These are phyloP conservation scores for Scaptomyza cyrtandrae DNA, from an alignment of 2,888 invertebrate genomes.

Conservation along the genomic window DNA sequence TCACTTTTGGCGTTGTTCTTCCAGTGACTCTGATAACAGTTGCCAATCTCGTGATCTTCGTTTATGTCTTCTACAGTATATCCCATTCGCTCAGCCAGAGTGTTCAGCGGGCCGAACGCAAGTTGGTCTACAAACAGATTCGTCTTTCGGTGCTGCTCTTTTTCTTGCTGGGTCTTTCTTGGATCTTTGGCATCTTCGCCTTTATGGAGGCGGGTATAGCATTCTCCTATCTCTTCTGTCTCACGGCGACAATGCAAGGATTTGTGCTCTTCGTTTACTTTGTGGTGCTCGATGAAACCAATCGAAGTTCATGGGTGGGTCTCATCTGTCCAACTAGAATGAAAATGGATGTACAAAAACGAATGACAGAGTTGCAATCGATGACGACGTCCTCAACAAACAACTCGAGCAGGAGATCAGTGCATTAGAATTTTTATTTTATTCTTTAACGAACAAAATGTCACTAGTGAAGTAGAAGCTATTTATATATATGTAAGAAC, in stretches of 20 bases:
- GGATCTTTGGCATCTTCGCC: constrained; percentile 87
- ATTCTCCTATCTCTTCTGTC: constrained; percentile 87
- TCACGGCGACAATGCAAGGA: constrained; percentile 87
- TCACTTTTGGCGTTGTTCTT: constrained; percentile 85
- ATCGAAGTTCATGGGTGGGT: constrained; percentile 69
- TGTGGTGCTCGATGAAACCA: constrained; percentile 86
- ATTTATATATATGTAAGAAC: constrained; percentile 8
- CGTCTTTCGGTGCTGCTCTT: constrained; percentile 87
- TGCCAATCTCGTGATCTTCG: constrained; percentile 86
- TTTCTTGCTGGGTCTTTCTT: constrained; percentile 87
- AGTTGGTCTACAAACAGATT: constrained; percentile 85
- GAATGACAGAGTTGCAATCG: constrained; percentile 46
- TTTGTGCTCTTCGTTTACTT: constrained; percentile 88
- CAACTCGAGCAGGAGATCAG: constrained; percentile 12
- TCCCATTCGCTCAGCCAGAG: constrained; percentile 83
- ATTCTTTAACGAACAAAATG: constrained; percentile 55
- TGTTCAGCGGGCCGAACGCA: constrained; percentile 77
- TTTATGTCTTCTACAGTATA: constrained; percentile 84
- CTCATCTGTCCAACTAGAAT: constrained; percentile 46
- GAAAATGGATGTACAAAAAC: constrained; percentile 42
- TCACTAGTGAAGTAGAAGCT: background rate
- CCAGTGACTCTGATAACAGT: constrained; percentile 86
- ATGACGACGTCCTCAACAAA: constrained; percentile 49
- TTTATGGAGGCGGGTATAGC: constrained; percentile 85
- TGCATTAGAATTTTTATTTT: background rate